Evolutionary conservation across 2,797 vertebrate species (phyloP).

Genomic region (Acomys russatus): DNA sequence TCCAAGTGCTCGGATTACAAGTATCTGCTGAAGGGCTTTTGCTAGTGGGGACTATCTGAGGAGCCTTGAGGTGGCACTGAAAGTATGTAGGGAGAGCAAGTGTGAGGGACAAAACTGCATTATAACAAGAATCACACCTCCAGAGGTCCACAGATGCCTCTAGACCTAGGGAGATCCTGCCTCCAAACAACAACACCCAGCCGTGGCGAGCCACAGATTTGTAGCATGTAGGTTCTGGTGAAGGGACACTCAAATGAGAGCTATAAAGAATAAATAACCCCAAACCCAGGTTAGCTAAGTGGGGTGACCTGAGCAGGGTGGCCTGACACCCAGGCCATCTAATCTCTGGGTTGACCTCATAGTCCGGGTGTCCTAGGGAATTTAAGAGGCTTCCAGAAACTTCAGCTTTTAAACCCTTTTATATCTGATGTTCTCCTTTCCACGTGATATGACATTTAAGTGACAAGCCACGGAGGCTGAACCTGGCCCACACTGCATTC

Average conservation of each 20-base stretch:
- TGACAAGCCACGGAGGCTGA: not conserved
- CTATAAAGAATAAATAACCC: not conserved
- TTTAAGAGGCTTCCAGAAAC: not conserved
- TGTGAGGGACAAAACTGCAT: not conserved
- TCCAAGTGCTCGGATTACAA: not conserved
- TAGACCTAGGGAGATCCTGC: not conserved
- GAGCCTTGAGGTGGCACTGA: not conserved
- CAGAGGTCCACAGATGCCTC: not conserved
- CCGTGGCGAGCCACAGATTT: not conserved
- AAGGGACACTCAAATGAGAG: not conserved
- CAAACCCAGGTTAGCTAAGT: not conserved
- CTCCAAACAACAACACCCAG: not conserved
- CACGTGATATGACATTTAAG: not conserved
- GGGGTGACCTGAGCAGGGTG: not conserved
- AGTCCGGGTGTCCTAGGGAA: not conserved
- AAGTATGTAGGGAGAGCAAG: not conserved
- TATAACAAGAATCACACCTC: not conserved
- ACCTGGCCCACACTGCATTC: not conserved
- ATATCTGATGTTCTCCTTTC: not conserved
- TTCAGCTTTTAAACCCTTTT: not conserved
- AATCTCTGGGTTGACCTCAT: not conserved
- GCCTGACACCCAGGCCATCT: rapidly evolving
- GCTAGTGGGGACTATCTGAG: not conserved
- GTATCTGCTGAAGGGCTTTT: not conserved
- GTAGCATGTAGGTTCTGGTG: not conserved